These are phyloP conservation scores for Hemibagrus guttatus DNA, from an alignment of 2,797 vertebrate genomes.

Conservation along the genomic window DNA sequence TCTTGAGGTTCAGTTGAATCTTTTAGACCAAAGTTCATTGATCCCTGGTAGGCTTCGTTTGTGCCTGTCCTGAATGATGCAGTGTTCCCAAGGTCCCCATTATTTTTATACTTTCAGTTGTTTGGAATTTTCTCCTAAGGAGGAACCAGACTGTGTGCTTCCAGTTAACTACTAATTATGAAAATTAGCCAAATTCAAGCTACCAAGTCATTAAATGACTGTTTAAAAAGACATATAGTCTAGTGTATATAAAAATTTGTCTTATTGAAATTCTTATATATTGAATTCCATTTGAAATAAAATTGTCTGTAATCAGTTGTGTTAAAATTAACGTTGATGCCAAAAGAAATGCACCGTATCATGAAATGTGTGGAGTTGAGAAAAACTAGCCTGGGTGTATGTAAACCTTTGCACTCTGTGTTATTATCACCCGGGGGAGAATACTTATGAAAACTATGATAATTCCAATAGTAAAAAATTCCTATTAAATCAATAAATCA, in stretches of 20 bases:
- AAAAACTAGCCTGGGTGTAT: not conserved
- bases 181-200: not conserved
- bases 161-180: not conserved
- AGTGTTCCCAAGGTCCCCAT: not conserved
- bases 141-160: not conserved
- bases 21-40: not conserved
- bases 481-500: not conserved
- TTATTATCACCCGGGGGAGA: not conserved
- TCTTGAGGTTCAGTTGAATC: not conserved
- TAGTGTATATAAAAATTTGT: not conserved
- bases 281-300: not conserved
- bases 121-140: not conserved
- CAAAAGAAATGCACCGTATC: not conserved
- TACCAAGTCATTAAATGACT: not conserved
- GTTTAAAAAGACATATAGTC: not conserved
- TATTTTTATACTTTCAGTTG: not conserved
- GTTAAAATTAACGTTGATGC: not conserved
- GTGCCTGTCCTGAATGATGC: not conserved
- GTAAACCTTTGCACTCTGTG: not conserved
- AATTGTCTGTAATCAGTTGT: not conserved
- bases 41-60: not conserved
- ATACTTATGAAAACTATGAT: not conserved
- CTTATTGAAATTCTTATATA: not conserved
- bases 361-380: not conserved
- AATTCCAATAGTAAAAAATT: not conserved